These are phyloP conservation scores for Lagodon rhomboides DNA, from an alignment of 2,797 vertebrate genomes.

Conservation along the genomic window DNA sequence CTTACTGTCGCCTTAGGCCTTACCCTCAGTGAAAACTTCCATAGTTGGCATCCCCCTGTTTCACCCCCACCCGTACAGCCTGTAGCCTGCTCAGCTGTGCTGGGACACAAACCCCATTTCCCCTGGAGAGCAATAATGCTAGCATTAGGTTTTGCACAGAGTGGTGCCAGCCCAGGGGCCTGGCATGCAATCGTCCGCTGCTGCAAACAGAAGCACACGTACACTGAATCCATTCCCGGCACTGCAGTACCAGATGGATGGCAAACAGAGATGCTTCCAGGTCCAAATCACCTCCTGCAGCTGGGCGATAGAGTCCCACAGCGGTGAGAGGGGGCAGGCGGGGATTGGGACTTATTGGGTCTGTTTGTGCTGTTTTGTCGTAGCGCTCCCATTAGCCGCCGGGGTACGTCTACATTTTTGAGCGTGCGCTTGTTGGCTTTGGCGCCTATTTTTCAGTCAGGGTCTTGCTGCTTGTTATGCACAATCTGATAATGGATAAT, in stretches of 20 bases:
- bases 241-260: constrained; percentile 73
- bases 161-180: constrained; percentile 66
- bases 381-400: constrained; percentile 4
- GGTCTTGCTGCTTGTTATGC: constrained; percentile 48
- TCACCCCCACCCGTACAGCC: constrained; percentile 9
- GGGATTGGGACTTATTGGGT: constrained; percentile 7
- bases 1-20: constrained; percentile 21
- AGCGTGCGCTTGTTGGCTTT: constrained; percentile 22
- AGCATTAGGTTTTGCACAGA: constrained; percentile 55
- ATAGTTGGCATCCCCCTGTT: constrained; percentile 25
- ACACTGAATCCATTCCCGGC: constrained; percentile 54
- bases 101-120: constrained; percentile 51
- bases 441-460: constrained; percentile 7
- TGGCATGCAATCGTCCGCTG: constrained; percentile 62
- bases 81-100: constrained; percentile 60
- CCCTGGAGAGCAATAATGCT: constrained; percentile 61
- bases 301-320: constrained; percentile 64
- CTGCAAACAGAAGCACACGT: constrained; percentile 56
- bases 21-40: constrained; percentile 44
- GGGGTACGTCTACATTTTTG: constrained; percentile 1
- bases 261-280: constrained; percentile 64
- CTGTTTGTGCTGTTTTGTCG: constrained; percentile 18
- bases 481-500: constrained; percentile 52
- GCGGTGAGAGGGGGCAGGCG: constrained; percentile 5
- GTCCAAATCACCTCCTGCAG: constrained; percentile 75